phyloP scores from a whole-genome alignment of 2,797 vertebrate genomes.

The Choloepus didactylus region DNA sequence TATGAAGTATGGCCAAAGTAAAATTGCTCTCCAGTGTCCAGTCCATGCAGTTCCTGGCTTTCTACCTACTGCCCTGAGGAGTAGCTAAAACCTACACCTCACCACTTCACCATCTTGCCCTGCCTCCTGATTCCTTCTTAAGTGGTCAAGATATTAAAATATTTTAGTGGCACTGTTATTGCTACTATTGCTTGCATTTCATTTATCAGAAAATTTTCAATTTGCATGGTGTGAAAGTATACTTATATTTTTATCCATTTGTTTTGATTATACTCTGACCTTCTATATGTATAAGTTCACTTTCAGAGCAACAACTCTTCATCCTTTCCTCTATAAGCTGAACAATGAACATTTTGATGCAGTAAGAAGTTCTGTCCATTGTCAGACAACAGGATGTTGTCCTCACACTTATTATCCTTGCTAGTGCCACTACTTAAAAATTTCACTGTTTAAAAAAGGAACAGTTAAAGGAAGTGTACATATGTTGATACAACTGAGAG shows the following conservation, averaged over 20 bases:
- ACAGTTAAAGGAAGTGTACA: neutral
- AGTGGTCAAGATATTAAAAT: neutral
- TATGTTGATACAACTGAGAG: neutral
- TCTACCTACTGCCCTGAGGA: no score
- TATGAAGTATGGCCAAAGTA: no score
- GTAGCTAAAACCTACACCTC: no score
- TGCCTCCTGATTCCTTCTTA: neutral
- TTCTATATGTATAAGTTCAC: no score
- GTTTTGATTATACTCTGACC: neutral
- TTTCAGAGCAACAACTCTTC: neutral
- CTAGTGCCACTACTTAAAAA: neutral
- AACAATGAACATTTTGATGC: neutral
- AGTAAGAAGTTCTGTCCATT: no score
- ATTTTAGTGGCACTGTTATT: neutral
- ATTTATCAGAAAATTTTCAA: neutral
- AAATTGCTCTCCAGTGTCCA: no score
- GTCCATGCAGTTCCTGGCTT: no score
- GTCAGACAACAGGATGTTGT: neutral
- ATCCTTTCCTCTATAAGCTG: neutral
- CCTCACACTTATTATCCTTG: neutral
- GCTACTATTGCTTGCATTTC: neutral
- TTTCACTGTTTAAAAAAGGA: neutral
- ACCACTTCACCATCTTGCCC: no score
- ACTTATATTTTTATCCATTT: neutral
- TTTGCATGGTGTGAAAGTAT: neutral